Evolutionary conservation across 2,113 vertebrate species (phyloP), one percentile per base, ranked within the genome.

Genomic region (Hucho hucho): DNA sequence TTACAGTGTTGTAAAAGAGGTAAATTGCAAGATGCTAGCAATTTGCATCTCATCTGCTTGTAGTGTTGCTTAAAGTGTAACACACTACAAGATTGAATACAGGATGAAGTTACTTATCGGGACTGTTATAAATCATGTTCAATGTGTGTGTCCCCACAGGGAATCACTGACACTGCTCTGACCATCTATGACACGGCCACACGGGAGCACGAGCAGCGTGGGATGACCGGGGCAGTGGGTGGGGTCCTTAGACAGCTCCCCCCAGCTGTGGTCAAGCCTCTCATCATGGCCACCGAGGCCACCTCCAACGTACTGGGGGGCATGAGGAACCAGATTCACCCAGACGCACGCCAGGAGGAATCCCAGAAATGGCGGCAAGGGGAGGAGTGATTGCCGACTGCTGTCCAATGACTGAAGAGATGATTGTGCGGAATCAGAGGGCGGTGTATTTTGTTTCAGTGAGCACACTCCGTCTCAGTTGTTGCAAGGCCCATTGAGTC

Each of bases 281-380:
- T 99, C 56, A 98, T 99, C 4, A 95, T 99, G 53, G 97, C 98
- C 72, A 99, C 97, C 0, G 97, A 99, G 82, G 97, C 98, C 2
- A 99, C 98, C 0, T 97, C 98, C 11, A 99, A 98, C 1, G 97
- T 99, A 32, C 77, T 99, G 32, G 98, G 96, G 2, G 97, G 97
- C 69, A 99, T 99, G 98, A 95, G 97, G 82, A 99, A 99, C 92
- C 98, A 99, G 83, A 98, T 99, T 67, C 93, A 97, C 76, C 98
- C 98, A 0, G 97, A 99, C 6, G 97, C 96, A 0, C 95, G 98
- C 26, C 97, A 98, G 73, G 98, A 99, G 69, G 97, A 99, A 77
- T 96, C 97, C 1, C 98, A 99, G 91, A 99, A 99, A 43, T 99
- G 97, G 98, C 95, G 96, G 73, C 94, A 94, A 0, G 95, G 93